Percentiles rank a stretch among this genome's conserved stretches.
Conservation (phyloP, 1,140 invertebrate genomes). For the Thaumetopoea pityocampa region DNA sequence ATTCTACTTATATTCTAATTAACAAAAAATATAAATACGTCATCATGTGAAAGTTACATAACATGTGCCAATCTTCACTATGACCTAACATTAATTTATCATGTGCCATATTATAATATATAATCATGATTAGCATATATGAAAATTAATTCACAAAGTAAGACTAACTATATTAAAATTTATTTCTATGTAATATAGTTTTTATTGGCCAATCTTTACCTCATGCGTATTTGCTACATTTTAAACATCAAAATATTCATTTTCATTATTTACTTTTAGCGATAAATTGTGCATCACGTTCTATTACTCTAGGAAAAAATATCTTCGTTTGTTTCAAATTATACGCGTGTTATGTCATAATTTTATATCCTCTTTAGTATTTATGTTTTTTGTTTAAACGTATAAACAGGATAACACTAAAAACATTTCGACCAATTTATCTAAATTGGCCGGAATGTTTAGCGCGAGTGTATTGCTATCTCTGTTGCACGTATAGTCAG, state of each 20-base stretch:
- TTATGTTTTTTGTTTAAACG: too few relatives aligned
- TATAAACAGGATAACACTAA: too few relatives aligned
- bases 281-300: too few relatives aligned
- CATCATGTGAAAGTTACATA: conserved; percentile 64
- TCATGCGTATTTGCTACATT: conserved; percentile 7
- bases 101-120: conserved; percentile 46
- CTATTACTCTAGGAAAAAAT: background rate
- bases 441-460: too few relatives aligned
- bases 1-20: conserved; percentile 62
- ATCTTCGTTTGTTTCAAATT: background rate
- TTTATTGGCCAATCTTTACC: conserved; percentile 12
- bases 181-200: conserved; percentile 5
- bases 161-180: conserved; percentile 40
- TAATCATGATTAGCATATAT: conserved; percentile 35
- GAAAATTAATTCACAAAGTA: conserved; percentile 30
- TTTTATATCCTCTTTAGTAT: too few relatives aligned
- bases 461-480: too few relatives aligned
- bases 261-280: too few relatives aligned
- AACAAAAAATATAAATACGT: conserved; percentile 73
- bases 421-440: too few relatives aligned
- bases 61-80: conserved; percentile 66
- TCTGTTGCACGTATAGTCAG: too few relatives aligned
- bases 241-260: too few relatives aligned
- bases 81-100: conserved; percentile 42
- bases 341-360: too few relatives aligned